Evolutionary conservation across 1,140 invertebrate genomes (phyloP).

Genomic region (Ladona fulva): DNA sequence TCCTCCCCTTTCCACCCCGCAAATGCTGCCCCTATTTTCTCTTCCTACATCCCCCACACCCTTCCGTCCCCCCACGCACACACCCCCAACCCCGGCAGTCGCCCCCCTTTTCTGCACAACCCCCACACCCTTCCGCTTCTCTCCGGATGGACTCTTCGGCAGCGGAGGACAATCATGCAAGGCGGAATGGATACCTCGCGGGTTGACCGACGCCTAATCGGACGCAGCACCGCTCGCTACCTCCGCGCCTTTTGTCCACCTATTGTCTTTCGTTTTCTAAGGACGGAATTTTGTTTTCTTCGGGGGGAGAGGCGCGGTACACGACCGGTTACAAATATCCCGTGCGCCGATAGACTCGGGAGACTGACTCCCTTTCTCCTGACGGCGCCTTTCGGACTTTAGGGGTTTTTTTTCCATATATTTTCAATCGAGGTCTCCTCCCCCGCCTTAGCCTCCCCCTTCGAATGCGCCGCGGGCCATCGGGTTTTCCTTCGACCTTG

Average conservation of each 20-base stretch:
- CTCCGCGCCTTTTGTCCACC: not conserved
- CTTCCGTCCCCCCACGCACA: not conserved
- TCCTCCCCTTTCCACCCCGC: not conserved
- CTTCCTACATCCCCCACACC: not conserved
- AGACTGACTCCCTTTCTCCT: not conserved
- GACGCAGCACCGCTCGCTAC: not conserved
- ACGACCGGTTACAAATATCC: not conserved
- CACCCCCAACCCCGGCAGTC: not conserved
- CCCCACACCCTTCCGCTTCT: not conserved
- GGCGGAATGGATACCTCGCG: slow-evolving; percentile 5
- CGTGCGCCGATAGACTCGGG: not conserved
- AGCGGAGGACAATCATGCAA: not conserved
- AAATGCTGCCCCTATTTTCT: not conserved
- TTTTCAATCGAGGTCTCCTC: not conserved
- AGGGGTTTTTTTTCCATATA: not conserved
- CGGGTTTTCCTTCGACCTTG: not conserved
- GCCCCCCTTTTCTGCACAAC: not conserved
- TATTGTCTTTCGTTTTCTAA: not conserved
- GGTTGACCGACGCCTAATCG: not conserved
- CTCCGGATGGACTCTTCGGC: not conserved
- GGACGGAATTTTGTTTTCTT: not conserved
- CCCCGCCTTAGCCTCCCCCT: not conserved
- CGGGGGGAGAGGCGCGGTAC: not conserved
- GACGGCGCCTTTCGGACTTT: no score
- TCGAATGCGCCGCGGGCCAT: not conserved